phyloP scores from a whole-genome alignment of 2,113 vertebrate genomes.

The Arothron firmamentum region DNA sequence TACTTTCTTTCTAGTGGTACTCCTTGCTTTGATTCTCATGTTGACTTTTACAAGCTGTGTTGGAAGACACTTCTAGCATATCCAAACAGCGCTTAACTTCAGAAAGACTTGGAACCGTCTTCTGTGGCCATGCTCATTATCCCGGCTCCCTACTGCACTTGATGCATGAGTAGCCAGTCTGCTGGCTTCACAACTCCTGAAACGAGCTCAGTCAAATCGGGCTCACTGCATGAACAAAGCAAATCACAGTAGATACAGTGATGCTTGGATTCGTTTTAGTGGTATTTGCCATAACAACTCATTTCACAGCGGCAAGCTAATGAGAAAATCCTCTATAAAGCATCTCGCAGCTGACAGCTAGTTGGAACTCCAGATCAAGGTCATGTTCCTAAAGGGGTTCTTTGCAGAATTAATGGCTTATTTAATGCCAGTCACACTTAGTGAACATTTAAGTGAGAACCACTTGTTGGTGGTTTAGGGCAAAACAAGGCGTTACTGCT shows the following conservation, averaged over 20 bases:
- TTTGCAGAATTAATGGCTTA: constrained; percentile 43
- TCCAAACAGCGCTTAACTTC: constrained; percentile 17
- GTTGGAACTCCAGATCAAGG: constrained; percentile 47
- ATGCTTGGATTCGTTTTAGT: constrained; percentile 8
- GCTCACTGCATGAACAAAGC: constrained; percentile 48
- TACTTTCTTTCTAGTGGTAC: not conserved
- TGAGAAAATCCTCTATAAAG: constrained; percentile 49
- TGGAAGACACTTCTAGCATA: constrained; percentile 18
- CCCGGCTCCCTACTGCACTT: constrained; percentile 22
- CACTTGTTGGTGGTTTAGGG: constrained; percentile 13
- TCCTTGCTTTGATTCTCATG: not conserved
- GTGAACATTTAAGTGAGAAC: constrained; percentile 23
- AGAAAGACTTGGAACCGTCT: constrained; percentile 9
- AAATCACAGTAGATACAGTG: constrained; percentile 38
- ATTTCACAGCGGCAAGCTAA: constrained; percentile 60
- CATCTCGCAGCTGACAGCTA: constrained; percentile 54
- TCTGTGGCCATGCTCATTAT: constrained; percentile 36
- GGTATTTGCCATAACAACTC: constrained; percentile 35
- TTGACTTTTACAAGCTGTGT: not conserved
- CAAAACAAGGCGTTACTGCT: not conserved
- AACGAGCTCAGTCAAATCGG: constrained; percentile 55
- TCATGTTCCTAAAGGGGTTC: constrained; percentile 30
- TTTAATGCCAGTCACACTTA: constrained; percentile 26
- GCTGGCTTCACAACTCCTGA: constrained; percentile 16
- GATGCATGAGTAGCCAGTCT: constrained; percentile 47